These are phyloP conservation scores for Hemithea aestivaria DNA, from an alignment of 2,888 invertebrate species.

Conservation along the genomic window DNA sequence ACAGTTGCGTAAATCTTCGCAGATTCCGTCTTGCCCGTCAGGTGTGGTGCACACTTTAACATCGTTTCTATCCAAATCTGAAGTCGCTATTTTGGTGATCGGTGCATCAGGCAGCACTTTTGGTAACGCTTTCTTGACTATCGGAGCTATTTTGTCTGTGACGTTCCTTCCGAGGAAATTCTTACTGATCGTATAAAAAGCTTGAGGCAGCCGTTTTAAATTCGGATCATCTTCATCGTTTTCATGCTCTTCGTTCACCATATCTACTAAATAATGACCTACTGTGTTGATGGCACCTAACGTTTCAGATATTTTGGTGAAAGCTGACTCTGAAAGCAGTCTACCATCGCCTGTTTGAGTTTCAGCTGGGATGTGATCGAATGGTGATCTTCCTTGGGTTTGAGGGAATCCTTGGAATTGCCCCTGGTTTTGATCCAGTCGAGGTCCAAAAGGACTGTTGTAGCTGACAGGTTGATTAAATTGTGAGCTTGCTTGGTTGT, in stretches of 20 bases:
- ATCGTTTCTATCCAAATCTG: constrained; percentile 66
- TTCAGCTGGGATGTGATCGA: constrained; percentile 32
- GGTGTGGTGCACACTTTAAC: constrained; percentile 88
- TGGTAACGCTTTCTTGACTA: constrained; percentile 75
- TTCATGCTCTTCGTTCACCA: constrained; percentile 78
- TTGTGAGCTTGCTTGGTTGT: constrained; percentile 2
- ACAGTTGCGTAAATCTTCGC: constrained; percentile 93
- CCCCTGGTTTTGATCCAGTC: constrained; percentile 11
- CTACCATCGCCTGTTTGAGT: constrained; percentile 65
- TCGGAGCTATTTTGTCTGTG: constrained; percentile 88
- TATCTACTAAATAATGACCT: constrained; percentile 90
- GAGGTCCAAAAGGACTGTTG: constrained; percentile 35
- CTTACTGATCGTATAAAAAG: constrained; percentile 88
- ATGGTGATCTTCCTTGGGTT: constrained; percentile 16
- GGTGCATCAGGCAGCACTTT: constrained; percentile 66
- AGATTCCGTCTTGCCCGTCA: constrained; percentile 87
- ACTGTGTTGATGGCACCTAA: constrained; percentile 91
- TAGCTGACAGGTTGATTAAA: constrained; percentile 29
- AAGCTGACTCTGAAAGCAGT: constrained; percentile 80
- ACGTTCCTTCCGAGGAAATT: constrained; percentile 87
- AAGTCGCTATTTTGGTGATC: constrained; percentile 63
- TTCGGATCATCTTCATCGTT: constrained; percentile 65
- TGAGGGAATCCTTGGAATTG: constrained; percentile 13
- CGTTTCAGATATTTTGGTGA: constrained; percentile 81
- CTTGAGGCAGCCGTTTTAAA: constrained; percentile 80